These are phyloP conservation scores for Hypsopygia costalis DNA, from an alignment of 2,888 invertebrate species.

Conservation along the genomic window DNA sequence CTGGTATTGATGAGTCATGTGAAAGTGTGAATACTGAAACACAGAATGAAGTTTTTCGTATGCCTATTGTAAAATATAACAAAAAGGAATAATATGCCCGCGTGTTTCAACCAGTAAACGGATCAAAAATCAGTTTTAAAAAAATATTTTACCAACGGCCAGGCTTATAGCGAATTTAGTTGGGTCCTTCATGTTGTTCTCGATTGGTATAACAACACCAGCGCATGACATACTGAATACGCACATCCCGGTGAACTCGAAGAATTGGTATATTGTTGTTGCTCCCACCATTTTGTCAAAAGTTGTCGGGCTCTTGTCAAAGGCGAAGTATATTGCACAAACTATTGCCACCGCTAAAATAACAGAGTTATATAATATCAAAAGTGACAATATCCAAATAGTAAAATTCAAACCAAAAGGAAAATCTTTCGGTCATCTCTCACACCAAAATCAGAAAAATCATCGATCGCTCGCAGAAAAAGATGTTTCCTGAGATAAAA, in stretches of 20 bases:
- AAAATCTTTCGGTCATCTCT: no score
- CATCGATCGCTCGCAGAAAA: no score
- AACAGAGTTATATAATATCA: neutral
- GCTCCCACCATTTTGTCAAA: conserved; percentile 24
- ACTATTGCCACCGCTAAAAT: neutral
- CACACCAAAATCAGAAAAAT: no score
- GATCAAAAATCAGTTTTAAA: neutral
- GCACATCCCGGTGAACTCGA: conserved; percentile 71
- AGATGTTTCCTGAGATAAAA: no score
- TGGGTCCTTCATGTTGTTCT: conserved; percentile 57
- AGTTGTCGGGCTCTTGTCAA: conserved; percentile 35
- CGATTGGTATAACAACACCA: conserved; percentile 52
- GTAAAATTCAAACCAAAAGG: no score
- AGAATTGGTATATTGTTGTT: conserved; percentile 19
- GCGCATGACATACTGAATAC: conserved; percentile 78
- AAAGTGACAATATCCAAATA: no score
- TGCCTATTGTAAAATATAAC: no score
- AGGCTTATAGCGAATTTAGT: conserved; percentile 32
- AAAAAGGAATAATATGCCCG: no score
- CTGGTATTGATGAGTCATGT: no score
- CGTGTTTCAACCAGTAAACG: no score
- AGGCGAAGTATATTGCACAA: conserved; percentile 28
- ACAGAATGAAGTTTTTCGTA: no score
- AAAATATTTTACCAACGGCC: conserved; percentile 26
- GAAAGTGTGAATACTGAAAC: no score